Percentiles rank a stretch among this genome's conserved stretches.
phyloP scores from a whole-genome alignment of 1,140 invertebrate genomes.

The Cardiocondyla obscurior region DNA sequence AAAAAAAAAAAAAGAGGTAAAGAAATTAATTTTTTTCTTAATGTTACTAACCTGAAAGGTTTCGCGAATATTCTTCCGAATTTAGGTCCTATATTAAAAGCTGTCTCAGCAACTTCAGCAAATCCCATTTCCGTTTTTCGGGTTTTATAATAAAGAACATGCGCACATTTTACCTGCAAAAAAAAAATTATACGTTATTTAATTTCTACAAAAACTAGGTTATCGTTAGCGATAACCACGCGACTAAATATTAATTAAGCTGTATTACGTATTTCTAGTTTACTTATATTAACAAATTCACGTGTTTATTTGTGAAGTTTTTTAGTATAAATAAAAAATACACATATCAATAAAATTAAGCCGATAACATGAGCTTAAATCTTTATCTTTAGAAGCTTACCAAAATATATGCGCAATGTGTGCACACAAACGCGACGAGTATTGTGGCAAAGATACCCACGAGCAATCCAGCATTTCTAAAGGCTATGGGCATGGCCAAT shows the following conservation, averaged over 20 bases:
- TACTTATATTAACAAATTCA: too few species aligned
- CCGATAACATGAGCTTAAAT: too few species aligned
- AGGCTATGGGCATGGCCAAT: conserved; percentile 94
- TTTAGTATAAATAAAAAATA: too few species aligned
- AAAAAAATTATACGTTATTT: background rate
- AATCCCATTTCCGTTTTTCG: conserved; percentile 89
- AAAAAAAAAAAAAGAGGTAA: too few species aligned
- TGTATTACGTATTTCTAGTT: too few species aligned
- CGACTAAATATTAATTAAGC: background rate
- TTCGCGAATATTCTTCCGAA: conserved; percentile 86
- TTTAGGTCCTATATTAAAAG: conserved; percentile 89
- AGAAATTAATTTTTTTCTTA: background rate
- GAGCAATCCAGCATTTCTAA: conserved; percentile 91
- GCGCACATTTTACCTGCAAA: conserved; percentile 90
- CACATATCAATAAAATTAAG: too few species aligned
- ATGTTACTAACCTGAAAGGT: conserved; percentile 85
- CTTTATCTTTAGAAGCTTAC: conserved; percentile 84
- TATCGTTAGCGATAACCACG: background rate
- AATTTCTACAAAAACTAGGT: background rate
- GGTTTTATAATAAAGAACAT: conserved; percentile 89
- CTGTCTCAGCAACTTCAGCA: conserved; percentile 90
- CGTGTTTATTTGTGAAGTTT: too few species aligned
- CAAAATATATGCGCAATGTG: conserved; percentile 93
- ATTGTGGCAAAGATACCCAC: conserved; percentile 91
- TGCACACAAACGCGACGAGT: conserved; percentile 92